Evolutionary conservation across 2,797 vertebrate genomes (phyloP).

Genomic region (Petrocephalus sullivani): DNA sequence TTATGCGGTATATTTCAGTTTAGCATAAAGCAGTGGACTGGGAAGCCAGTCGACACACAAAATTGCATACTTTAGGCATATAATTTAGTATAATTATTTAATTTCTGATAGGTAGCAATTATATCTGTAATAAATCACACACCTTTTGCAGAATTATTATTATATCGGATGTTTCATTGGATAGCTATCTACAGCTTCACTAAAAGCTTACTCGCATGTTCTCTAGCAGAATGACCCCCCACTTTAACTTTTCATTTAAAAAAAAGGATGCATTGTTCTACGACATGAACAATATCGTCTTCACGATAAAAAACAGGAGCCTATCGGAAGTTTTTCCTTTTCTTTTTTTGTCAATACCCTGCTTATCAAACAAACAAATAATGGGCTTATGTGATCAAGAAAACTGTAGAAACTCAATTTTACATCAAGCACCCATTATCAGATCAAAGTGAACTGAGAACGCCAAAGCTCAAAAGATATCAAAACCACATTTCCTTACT

Average conservation of each 20-base stretch:
- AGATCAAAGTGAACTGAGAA: not conserved
- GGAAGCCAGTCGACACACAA: not conserved
- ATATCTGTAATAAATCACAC: not conserved
- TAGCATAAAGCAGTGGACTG: not conserved
- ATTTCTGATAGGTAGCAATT: not conserved
- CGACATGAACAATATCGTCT: not conserved
- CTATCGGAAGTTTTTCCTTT: not conserved
- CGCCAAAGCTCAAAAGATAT: not conserved
- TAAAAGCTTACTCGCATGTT: not conserved
- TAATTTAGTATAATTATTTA: not conserved
- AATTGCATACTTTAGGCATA: not conserved
- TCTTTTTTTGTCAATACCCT: not conserved
- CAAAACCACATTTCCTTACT: conserved; percentile 2
- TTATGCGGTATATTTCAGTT: not conserved
- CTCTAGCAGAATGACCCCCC: not conserved
- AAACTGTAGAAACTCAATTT: not conserved
- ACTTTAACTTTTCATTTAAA: not conserved
- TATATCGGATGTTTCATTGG: not conserved
- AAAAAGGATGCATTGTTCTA: not conserved
- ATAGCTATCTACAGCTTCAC: not conserved
- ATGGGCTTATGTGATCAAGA: not conserved
- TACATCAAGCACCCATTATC: not conserved
- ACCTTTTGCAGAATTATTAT: not conserved
- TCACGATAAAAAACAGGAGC: not conserved
- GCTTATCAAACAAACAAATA: not conserved